Base-by-base conservation (phyloP, 2,888 invertebrate species). In the Apodemia mormo region DNA sequence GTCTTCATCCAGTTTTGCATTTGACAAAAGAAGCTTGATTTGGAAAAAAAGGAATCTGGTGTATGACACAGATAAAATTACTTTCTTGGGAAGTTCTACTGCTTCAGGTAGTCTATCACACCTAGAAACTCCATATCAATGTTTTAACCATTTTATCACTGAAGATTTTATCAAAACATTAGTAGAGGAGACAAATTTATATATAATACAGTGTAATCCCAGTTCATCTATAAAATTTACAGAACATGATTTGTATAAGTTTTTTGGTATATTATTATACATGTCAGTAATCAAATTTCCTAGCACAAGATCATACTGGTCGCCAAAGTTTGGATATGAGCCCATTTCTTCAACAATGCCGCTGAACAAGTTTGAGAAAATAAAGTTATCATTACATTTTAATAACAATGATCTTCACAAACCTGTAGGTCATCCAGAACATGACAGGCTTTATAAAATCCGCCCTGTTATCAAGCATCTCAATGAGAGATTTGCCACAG, bases 21-120 rank as follows among this genome's bases (percentile, higher is more conserved):
- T 81, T 79, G 78, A 80, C 75, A 82, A 81, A 81, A 81, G 79
- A 80, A 81, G 69, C 71, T 75, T 76, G 77, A 80, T 81, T 73
- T 79, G 79, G 80, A 80, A 80, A 78, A 79, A 80, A 79, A 77
- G 78, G 71, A 77, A 77, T 77, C 75, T 81, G 70, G 77, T 78
- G 76, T 79, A 74, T 77, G 78, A 80, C 68, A 68, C 74, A 78
- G 68, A 79, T 77, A 80, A 80, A 76, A 81, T 78, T 76, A 80
- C 78, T 79, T 81, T 78, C 77, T 79, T 79, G 76, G 77, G 78
- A 75, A 80, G 72, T 74, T 80, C 75, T 80, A 71, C 76, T 77
- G 71, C 77, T 79, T 37, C 78, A 76, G 76, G 43, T 77, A 75
- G 2, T 66, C 3, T 76, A 75, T 54, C 54, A 67, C 14, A 56